These are phyloP conservation scores for Melanotaenia trifasciata DNA, from an alignment of 2,797 vertebrate genomes.

Conservation along the genomic window DNA sequence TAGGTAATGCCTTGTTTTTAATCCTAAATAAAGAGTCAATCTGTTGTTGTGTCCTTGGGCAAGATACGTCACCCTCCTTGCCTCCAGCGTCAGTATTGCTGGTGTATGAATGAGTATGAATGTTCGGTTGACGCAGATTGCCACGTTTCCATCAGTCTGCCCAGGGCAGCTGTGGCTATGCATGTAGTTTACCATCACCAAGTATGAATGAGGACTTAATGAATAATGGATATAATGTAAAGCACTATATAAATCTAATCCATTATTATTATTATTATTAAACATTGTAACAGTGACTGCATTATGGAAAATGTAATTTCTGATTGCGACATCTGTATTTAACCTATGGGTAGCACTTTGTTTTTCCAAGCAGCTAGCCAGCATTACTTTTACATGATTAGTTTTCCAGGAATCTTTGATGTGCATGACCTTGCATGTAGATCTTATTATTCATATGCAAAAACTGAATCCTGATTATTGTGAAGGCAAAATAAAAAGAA, in stretches of 20 bases:
- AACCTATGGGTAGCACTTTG: conserved; percentile 70
- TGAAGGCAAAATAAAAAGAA: conserved; percentile 29
- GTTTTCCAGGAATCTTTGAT: conserved; percentile 70
- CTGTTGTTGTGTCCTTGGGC: too few relatives aligned
- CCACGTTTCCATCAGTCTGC: too few relatives aligned
- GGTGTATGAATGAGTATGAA: too few relatives aligned
- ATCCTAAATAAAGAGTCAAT: conserved; percentile 72
- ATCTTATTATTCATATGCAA: conserved; percentile 67
- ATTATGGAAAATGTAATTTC: conserved; percentile 78
- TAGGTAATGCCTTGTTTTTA: conserved; percentile 62
- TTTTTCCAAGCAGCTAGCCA: conserved; percentile 62
- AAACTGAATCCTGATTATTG: conserved; percentile 55
- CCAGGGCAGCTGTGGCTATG: too few relatives aligned
- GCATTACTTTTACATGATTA: conserved; percentile 70
- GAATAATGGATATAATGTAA: too few relatives aligned
- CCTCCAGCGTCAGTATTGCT: too few relatives aligned
- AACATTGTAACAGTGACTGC: conserved; percentile 67
- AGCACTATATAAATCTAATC: too few relatives aligned
- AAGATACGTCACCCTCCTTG: too few relatives aligned
- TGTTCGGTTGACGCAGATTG: too few relatives aligned
- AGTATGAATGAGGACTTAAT: too few relatives aligned
- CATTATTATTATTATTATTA: conserved; percentile 26
- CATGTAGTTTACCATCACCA: too few relatives aligned
- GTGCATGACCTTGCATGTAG: conserved; percentile 75
- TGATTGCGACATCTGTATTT: conserved; percentile 76